Base-by-base conservation (phyloP, 2,888 invertebrate genomes). In the Anagyrus pseudococci region DNA sequence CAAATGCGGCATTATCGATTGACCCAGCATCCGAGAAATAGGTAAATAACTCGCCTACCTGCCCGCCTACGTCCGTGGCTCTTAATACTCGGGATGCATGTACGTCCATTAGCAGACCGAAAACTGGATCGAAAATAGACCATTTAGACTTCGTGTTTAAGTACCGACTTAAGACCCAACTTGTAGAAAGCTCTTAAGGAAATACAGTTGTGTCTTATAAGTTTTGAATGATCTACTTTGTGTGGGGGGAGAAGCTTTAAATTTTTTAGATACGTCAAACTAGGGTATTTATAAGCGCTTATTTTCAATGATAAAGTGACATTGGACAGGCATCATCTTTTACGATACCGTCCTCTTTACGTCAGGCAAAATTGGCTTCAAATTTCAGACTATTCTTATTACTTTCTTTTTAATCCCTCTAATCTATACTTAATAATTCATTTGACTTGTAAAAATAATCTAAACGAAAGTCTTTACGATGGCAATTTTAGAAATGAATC, bases 1-100 rank as follows among this genome's bases (percentile, higher is more conserved):
- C 26, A 22, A 59, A 53, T 52, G 44, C 44, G 13, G 46, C 26
- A 29, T 20, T 47, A 59, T 60, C 54, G 59, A 60, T 60, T 29
- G 53, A 54, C 54, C 54, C 29, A 40, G 46, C 47, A 41, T 48
- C 59, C 23, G 41, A 60, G 53, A 52, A 53, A 59, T 53, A 59
- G 41, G 41, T 47, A 53, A 53, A 59, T 59, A 59, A 41, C 54
- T 53, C 26, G 26, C 59, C 53, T 54, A 54, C 29, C 47, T 54
- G 53, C 47, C 19, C 20, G 40, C n/a, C 19, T 25, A 37, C 10
- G 29, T 19, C n/a, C n/a, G 13, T 10, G 7, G n/a, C n/a, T n/a
- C 41, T 40, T 17, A 44, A 37, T 33, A 44, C n/a, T 10, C 10
- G 33, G 33, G 13, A n/a, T 26, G 17, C 46, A 44, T 29, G 6